phyloP scores from a whole-genome alignment of 1,140 invertebrate species.

The Drosophila saltans region DNA sequence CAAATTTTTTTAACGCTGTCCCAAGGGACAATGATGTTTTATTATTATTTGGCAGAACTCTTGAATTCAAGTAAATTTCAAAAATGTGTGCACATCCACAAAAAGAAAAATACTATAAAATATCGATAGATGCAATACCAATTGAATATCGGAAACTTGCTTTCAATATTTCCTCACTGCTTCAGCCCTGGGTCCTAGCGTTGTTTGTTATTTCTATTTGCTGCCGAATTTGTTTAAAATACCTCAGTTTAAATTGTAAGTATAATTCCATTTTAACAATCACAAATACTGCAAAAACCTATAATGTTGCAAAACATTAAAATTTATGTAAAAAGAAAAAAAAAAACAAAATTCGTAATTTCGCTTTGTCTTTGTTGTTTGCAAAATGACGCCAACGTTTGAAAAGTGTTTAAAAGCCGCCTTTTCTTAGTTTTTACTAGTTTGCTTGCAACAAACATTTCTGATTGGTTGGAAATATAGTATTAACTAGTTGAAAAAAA shows the following conservation, averaged over 20 bases:
- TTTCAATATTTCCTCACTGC: constrained; percentile 7
- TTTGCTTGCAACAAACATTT: neutral
- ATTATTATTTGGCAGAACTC: too few species aligned
- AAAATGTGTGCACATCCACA: neutral
- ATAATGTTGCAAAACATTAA: neutral
- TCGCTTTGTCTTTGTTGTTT: constrained; percentile 35
- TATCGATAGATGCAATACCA: neutral
- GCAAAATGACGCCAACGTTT: constrained; percentile 68
- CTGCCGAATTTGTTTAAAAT: constrained; percentile 15
- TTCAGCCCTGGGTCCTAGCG: constrained; percentile 26
- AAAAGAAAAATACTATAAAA: neutral
- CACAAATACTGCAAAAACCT: neutral
- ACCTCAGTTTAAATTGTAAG: constrained; percentile 34
- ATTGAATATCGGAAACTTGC: neutral
- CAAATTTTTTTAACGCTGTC: too few species aligned
- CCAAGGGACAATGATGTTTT: too few species aligned
- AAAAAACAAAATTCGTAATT: neutral
- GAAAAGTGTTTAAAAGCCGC: constrained; percentile 39
- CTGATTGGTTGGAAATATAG: neutral
- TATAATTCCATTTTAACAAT: neutral
- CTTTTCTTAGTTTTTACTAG: constrained; percentile 6
- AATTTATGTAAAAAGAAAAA: neutral
- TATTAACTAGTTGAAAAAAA: neutral
- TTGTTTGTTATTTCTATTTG: constrained; percentile 45
- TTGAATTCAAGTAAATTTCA: too few species aligned